Evolutionary conservation across 2,888 invertebrate genomes (phyloP), one percentile per base, ranked within the genome.

Genomic region (Panopea generosa): DNA sequence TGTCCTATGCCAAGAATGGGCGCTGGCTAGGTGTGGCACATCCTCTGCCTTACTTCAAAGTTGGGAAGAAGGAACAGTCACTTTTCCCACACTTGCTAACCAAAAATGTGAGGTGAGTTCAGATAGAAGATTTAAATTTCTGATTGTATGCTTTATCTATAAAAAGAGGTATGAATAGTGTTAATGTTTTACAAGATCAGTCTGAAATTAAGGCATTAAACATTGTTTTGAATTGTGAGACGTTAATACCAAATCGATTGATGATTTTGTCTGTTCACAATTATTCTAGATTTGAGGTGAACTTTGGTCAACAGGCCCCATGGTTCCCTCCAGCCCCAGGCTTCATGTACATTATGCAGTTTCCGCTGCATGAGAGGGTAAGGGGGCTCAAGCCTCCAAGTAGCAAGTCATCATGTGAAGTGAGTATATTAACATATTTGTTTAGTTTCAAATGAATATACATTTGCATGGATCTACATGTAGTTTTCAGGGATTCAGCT

Each of bases 31-130:
- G 97, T 14, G 93, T 94, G 0, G 96, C 97, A 0, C 95, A 95
- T 87, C 95, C 95, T 80, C 94, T 98, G 49, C 94, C 95, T 1
- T 95, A 95, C 87, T 93, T 93, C 20, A 94, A 95, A 20, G 93
- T 95, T 0, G 93, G 94, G 4, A 86, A 86, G 45, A 85, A 85
- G 56, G 95, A 95, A 22, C 95, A 95, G 79, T 94, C 95, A 0
- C 93, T 98, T 7, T 99, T 96, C 93, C 99, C 99, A 0, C 99
- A 99, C 90, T 92, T 99, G 60, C 94, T 98, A 24, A 96, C 96
- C 59, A 97, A 98, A 93, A 99, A 99, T 92, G 95, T 95, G 79
- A 87, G 90, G 92, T 91, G 72, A 24, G 52, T 38, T n/a, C 16
- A n/a, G n/a, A n/a, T n/a, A n/a, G n/a, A n/a, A 18, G 18, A 52